Evolutionary conservation across 2,888 invertebrate genomes (phyloP).

Genomic region (Mylabris sibirica): DNA sequence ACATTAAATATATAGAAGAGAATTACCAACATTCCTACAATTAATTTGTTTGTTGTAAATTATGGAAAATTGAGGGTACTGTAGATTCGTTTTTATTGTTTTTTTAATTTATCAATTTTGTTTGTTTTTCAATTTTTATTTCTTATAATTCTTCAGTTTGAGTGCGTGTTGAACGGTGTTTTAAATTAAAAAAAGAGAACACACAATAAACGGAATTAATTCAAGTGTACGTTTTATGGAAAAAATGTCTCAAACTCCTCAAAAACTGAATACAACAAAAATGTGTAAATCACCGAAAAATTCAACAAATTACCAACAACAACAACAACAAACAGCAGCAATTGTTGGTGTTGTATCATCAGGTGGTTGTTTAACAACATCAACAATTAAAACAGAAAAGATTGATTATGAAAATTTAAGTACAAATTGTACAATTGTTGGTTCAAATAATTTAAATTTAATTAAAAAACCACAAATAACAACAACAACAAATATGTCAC

Average conservation of each 20-base stretch:
- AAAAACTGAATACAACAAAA: constrained; percentile 56
- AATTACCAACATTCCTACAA: background rate
- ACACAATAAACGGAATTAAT: background rate
- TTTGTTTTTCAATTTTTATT: background rate
- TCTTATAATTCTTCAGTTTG: background rate
- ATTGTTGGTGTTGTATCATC: background rate
- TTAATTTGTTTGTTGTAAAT: background rate
- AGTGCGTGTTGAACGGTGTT: background rate
- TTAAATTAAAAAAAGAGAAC: too few species aligned
- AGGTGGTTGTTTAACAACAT: constrained; percentile 12
- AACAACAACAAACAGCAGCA: constrained; percentile 20
- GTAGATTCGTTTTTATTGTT: background rate
- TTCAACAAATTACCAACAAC: constrained; percentile 48
- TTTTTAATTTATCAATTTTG: constrained; percentile 18
- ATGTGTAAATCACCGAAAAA: constrained; percentile 62
- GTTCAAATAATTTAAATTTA: constrained; percentile 60
- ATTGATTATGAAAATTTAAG: constrained; percentile 60
- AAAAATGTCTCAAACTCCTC: constrained; percentile 60
- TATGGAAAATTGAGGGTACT: background rate
- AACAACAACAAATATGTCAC: constrained; percentile 54
- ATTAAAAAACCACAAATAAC: constrained; percentile 59
- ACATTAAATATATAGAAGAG: too few species aligned
- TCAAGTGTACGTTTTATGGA: constrained; percentile 22
- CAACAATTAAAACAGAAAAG: constrained; percentile 46
- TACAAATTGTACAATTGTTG: constrained; percentile 61